Conservation (phyloP, 1,140 invertebrate species). For the Paramacrobiotus metropolitanus region DNA sequence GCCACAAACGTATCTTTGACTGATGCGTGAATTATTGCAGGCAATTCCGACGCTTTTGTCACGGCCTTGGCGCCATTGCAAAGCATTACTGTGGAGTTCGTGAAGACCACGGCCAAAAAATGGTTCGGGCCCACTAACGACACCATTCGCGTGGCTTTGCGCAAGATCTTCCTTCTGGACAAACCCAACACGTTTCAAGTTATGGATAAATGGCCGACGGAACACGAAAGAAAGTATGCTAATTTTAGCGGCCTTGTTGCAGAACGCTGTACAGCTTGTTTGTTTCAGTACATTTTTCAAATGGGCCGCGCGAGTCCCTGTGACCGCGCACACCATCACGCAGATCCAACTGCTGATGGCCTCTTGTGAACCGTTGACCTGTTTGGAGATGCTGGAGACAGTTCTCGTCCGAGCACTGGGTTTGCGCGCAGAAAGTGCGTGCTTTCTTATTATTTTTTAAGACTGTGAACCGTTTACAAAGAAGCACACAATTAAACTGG, state of each 20-base stretch:
- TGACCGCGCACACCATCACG: not conserved
- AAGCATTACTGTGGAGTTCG: not conserved
- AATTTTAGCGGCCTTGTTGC: not conserved
- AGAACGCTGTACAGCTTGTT: not conserved
- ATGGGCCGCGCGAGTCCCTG: not conserved
- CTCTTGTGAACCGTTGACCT: not conserved
- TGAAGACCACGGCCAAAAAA: not conserved
- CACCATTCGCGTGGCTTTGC: not conserved
- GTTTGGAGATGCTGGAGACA: not conserved
- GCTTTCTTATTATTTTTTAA: not conserved
- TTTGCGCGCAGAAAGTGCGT: not conserved
- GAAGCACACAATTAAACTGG: too few species aligned
- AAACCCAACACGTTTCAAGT: not conserved
- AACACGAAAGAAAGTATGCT: not conserved
- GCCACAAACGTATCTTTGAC: not conserved
- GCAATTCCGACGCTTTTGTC: not conserved
- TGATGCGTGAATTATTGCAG: not conserved
- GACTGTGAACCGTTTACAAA: too few species aligned
- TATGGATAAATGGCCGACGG: not conserved
- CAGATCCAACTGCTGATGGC: not conserved
- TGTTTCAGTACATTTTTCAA: not conserved
- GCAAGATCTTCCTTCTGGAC: slow-evolving; percentile 2
- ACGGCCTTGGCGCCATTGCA: not conserved
- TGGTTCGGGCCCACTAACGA: not conserved
- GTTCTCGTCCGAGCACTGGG: not conserved